These are phyloP conservation scores for Drosophila hydei DNA, from an alignment of 1,140 invertebrate genomes.

Conservation along the genomic window DNA sequence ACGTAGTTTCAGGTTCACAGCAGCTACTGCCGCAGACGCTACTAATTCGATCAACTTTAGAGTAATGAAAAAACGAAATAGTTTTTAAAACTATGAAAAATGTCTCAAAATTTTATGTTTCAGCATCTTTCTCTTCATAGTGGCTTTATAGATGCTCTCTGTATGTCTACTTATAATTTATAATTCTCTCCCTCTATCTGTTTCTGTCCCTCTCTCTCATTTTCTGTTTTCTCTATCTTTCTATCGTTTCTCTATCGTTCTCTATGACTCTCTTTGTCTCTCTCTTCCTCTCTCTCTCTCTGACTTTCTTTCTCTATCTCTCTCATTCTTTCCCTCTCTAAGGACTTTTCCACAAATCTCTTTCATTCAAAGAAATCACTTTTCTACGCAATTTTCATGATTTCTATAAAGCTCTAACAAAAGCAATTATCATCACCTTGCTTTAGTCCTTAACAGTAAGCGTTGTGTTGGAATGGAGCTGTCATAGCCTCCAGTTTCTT, in stretches of 20 bases:
- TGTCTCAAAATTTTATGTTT: neutral
- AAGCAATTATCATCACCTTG: too few relatives aligned
- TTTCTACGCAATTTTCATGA: neutral
- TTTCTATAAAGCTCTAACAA: neutral
- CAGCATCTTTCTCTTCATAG: neutral
- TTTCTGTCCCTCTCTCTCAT: neutral
- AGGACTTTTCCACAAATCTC: too few relatives aligned
- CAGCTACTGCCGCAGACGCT: conserved; percentile 6
- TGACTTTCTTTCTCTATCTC: neutral
- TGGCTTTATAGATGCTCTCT: too few relatives aligned
- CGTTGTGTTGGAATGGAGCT: too few relatives aligned
- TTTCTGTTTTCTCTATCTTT: neutral
- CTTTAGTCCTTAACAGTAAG: too few relatives aligned
- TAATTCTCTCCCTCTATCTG: neutral
- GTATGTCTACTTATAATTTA: neutral
- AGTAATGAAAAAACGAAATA: too few relatives aligned
- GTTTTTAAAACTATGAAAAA: too few relatives aligned
- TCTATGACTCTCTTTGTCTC: neutral
- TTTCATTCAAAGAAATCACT: too few relatives aligned
- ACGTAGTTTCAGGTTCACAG: conserved; percentile 64
- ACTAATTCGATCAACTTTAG: neutral
- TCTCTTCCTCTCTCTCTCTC: neutral
- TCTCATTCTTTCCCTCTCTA: neutral
- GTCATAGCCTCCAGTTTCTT: too few relatives aligned
- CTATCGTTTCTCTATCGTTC: neutral